Percentiles rank a stretch among this genome's conserved stretches.
Evolutionary conservation across 2,113 vertebrate genomes (phyloP).

Genomic region (Donacobius atricapilla): DNA sequence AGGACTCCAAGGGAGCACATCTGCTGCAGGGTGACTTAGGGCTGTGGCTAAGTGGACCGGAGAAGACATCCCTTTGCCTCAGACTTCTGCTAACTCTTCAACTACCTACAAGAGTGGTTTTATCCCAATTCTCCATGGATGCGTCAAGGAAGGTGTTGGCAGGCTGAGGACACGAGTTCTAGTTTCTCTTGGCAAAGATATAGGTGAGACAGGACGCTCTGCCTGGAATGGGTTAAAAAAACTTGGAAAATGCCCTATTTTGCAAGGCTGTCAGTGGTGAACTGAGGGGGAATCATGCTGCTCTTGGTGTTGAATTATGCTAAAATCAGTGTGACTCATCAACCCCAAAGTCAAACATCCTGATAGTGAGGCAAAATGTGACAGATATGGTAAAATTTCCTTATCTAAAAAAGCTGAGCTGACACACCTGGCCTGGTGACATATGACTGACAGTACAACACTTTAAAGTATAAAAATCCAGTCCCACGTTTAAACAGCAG

Average conservation of each 20-base stretch:
- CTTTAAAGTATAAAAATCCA: neutral
- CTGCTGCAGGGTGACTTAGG: neutral
- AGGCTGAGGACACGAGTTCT: neutral
- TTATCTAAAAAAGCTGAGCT: neutral
- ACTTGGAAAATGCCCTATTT: neutral
- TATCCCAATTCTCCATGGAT: neutral
- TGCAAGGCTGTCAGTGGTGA: neutral
- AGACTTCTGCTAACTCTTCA: neutral
- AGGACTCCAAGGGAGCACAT: neutral
- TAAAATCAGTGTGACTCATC: neutral
- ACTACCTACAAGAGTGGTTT: neutral
- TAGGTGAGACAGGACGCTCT: neutral
- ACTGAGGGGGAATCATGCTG: neutral
- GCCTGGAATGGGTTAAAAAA: neutral
- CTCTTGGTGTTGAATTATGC: neutral
- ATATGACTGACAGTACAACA: neutral
- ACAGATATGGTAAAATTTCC: neutral
- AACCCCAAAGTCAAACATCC: neutral
- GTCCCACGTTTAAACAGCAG: neutral
- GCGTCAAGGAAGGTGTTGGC: neutral
- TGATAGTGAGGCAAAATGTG: neutral
- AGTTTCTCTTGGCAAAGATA: neutral
- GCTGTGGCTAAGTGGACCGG: neutral
- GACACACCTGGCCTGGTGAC: neutral
- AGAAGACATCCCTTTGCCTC: neutral